Evolutionary conservation across 2,797 vertebrate genomes (phyloP).

Genomic region (Bovichtus variegatus): DNA sequence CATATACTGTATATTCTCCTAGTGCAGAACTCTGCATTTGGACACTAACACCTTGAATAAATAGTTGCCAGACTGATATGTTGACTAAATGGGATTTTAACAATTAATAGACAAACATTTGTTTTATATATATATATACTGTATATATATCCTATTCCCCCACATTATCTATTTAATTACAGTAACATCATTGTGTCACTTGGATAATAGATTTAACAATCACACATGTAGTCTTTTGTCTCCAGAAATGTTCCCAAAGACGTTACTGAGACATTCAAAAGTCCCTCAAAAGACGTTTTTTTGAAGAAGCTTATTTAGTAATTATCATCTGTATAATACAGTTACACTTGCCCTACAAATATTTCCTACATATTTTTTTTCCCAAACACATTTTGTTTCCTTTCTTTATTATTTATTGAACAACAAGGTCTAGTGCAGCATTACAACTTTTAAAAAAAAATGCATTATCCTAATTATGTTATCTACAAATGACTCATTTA

Average conservation of each 20-base stretch:
- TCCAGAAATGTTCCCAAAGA: neutral
- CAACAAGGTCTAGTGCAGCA: neutral
- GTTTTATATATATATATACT: too few relatives aligned
- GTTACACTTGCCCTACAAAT: neutral
- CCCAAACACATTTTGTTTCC: neutral
- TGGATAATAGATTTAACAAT: neutral
- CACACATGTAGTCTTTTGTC: neutral
- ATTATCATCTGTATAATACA: neutral
- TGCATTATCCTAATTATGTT: slow-evolving; percentile 24
- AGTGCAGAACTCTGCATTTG: too few relatives aligned
- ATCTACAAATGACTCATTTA: slow-evolving; percentile 19
- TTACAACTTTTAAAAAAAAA: slow-evolving; percentile 2
- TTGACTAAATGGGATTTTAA: neutral
- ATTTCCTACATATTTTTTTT: neutral
- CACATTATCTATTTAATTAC: neutral
- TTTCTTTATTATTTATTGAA: neutral
- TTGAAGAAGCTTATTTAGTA: fast-evolving
- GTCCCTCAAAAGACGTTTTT: too few relatives aligned
- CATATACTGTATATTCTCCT: neutral
- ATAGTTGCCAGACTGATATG: neutral
- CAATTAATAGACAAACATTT: too few relatives aligned
- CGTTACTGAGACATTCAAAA: neutral
- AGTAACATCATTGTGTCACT: neutral
- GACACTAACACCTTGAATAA: neutral
- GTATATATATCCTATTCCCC: too few relatives aligned